A percentile compares a stretch with the other conserved stretches of the same genome.
These are phyloP conservation scores for Peromyscus polionotus DNA, from an alignment of 2,113 vertebrate species.

Conservation along the genomic window DNA sequence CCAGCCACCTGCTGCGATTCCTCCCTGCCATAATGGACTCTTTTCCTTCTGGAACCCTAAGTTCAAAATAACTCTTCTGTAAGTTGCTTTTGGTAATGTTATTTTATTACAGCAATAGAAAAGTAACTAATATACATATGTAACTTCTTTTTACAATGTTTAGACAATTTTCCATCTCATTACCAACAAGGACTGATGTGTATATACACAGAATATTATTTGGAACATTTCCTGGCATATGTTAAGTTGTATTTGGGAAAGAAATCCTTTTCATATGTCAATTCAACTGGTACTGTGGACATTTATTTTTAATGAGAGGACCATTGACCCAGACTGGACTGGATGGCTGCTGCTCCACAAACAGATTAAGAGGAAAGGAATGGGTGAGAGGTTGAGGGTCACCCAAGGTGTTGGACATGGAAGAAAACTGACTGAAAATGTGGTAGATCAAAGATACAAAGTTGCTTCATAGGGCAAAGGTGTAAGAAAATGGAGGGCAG, in stretches of 20 bases:
- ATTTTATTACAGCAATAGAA: neutral
- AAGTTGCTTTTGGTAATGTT: neutral
- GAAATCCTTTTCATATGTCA: neutral
- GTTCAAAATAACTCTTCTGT: neutral
- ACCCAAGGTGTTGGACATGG: neutral
- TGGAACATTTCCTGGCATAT: neutral
- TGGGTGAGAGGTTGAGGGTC: neutral
- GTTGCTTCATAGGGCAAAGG: neutral
- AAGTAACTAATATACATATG: neutral
- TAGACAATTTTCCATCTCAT: neutral
- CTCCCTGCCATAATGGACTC: neutral
- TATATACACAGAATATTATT: neutral
- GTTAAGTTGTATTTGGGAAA: neutral
- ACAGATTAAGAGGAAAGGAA: no score
- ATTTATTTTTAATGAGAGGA: neutral
- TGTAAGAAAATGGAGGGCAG: neutral
- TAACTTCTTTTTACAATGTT: neutral
- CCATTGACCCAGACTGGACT: neutral
- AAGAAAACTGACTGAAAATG: neutral
- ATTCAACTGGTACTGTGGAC: neutral
- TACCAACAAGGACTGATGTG: neutral
- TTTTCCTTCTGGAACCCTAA: neutral
- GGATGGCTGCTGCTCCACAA: neutral
- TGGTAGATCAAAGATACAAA: neutral
- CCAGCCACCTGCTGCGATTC: neutral